Conservation (phyloP, 2,113 vertebrate species). For the Erythrocercus mccallii region DNA sequence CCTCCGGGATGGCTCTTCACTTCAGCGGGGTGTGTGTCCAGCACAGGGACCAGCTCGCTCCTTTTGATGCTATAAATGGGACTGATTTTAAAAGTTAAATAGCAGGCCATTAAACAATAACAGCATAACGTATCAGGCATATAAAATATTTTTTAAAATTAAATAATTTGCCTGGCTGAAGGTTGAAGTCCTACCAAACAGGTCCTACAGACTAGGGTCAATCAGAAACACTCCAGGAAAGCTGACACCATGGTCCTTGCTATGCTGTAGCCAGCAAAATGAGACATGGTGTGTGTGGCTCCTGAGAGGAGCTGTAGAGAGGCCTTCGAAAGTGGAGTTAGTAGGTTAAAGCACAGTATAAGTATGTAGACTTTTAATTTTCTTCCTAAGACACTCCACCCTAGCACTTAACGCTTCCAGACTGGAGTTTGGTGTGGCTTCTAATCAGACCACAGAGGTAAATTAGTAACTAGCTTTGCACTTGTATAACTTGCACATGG, state of each 20-base stretch:
- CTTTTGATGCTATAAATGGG: too few relatives aligned
- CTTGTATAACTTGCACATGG: not conserved
- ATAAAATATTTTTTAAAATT: not conserved
- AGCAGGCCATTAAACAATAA: not conserved
- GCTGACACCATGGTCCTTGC: not conserved
- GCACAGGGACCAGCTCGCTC: not conserved
- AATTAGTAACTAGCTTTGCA: not conserved
- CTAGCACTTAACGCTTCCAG: not conserved
- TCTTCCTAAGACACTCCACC: not conserved
- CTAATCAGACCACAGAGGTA: not conserved
- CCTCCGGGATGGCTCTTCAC: slow-evolving; percentile 94
- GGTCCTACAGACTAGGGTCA: not conserved
- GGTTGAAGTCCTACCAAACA: not conserved
- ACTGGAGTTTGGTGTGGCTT: not conserved
- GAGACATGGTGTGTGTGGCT: not conserved
- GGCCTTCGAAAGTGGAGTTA: not conserved
- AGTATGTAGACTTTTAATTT: not conserved
- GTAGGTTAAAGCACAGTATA: not conserved
- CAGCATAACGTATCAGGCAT: not conserved
- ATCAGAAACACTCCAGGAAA: not conserved
- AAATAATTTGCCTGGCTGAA: not conserved
- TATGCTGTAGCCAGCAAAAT: not conserved
- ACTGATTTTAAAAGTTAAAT: not conserved
- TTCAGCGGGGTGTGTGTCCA: slow-evolving; percentile 87
- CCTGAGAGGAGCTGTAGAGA: not conserved